These are phyloP conservation scores for Nudaria mundana DNA, from an alignment of 2,888 invertebrate genomes.

Conservation along the genomic window DNA sequence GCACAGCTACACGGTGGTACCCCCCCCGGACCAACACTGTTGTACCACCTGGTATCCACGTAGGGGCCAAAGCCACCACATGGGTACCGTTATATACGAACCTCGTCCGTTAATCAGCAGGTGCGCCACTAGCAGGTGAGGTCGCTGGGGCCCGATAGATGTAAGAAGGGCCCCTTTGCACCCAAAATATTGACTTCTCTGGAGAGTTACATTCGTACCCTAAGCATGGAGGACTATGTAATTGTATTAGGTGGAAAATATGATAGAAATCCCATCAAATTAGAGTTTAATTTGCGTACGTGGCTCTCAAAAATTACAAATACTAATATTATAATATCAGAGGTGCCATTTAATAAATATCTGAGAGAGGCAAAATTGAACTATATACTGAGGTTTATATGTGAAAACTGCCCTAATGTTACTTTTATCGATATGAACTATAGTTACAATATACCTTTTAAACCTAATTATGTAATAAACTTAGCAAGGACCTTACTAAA, in stretches of 20 bases:
- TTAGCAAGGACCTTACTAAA: neutral
- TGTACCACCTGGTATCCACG: too few relatives aligned
- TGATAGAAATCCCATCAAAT: neutral
- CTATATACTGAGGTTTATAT: neutral
- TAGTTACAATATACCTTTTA: neutral
- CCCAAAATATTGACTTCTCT: neutral
- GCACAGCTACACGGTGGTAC: too few relatives aligned
- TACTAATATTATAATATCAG: neutral
- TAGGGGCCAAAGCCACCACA: too few relatives aligned
- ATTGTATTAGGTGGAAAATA: neutral
- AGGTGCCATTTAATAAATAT: neutral
- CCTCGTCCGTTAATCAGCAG: too few relatives aligned
- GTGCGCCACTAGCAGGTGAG: too few relatives aligned
- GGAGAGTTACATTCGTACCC: neutral
- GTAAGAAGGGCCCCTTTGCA: too few relatives aligned
- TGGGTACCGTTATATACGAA: too few relatives aligned
- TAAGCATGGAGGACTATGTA: neutral
- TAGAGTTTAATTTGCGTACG: neutral
- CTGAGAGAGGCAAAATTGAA: neutral
- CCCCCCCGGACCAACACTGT: too few relatives aligned
- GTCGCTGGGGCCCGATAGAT: too few relatives aligned
- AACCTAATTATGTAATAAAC: neutral
- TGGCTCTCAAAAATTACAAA: neutral
- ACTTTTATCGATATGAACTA: neutral
- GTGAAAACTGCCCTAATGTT: neutral